Conservation (phyloP, 2,797 vertebrate species). For the Melanotaenia nigrans region DNA sequence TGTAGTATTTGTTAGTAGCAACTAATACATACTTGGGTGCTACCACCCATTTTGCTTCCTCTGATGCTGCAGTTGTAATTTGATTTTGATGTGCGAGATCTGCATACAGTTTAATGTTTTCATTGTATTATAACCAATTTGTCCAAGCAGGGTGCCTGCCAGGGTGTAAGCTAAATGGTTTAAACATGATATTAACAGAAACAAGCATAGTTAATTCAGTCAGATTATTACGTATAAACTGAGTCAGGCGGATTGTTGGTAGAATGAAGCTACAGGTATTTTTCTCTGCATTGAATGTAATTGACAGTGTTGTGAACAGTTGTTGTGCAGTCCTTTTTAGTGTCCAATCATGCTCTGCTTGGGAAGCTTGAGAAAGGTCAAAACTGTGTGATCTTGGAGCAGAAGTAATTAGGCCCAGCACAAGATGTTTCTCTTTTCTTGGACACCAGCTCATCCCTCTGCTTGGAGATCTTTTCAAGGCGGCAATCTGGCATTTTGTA, state of each 20-base stretch:
- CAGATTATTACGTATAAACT: constrained; percentile 20
- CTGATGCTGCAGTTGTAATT: neutral
- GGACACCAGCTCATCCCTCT: constrained; percentile 65
- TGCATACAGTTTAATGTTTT: neutral
- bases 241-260: neutral
- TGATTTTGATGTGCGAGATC: neutral
- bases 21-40: neutral
- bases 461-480: constrained; percentile 63
- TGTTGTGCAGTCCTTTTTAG: constrained; percentile 25
- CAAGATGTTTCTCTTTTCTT: constrained; percentile 74
- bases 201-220: constrained; percentile 1
- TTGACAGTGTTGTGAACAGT: constrained; percentile 32
- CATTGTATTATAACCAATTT: constrained; percentile 3
- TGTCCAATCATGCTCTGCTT: constrained; percentile 39
- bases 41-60: neutral
- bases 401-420: constrained; percentile 78
- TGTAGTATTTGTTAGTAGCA: neutral
- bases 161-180: neutral
- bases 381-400: constrained; percentile 70
- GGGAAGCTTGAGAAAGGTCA: constrained; percentile 72
- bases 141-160: neutral
- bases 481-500: constrained; percentile 69
- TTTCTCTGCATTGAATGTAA: constrained; percentile 29
- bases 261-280: constrained; percentile 1
- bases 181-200: neutral